Conservation (phyloP, 2,797 vertebrate genomes). For the Pseudocheirus occidentalis region DNA sequence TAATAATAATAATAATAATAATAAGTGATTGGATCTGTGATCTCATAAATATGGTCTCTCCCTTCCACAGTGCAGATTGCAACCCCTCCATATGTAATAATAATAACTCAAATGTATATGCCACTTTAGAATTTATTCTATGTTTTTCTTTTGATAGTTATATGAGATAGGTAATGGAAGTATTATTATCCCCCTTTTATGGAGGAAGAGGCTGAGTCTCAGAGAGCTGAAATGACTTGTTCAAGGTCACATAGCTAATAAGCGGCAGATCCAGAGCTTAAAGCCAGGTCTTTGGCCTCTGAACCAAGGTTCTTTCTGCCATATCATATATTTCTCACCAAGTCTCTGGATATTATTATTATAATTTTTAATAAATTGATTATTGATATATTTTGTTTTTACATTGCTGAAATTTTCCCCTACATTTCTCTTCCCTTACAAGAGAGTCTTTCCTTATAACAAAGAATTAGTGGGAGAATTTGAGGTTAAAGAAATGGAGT, state of each 20-base stretch:
- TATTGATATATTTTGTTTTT: background rate
- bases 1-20: too few relatives aligned
- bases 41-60: background rate
- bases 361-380: background rate
- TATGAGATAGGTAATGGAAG: background rate
- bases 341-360: background rate
- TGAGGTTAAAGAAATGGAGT: background rate
- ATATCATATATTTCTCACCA: background rate
- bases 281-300: background rate
- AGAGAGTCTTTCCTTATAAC: background rate
- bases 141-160: background rate
- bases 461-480: background rate
- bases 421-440: background rate
- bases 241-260: background rate
- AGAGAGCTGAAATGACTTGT: background rate
- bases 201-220: background rate
- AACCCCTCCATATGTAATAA: background rate
- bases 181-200: background rate
- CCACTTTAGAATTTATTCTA: background rate
- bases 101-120: background rate
- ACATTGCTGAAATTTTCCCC: background rate
- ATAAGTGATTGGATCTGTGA: background rate
- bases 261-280: background rate
- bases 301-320: background rate
- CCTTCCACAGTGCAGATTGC: background rate